Conservation (phyloP, 1,140 invertebrate genomes). For the Lasioglossum baleicum region DNA sequence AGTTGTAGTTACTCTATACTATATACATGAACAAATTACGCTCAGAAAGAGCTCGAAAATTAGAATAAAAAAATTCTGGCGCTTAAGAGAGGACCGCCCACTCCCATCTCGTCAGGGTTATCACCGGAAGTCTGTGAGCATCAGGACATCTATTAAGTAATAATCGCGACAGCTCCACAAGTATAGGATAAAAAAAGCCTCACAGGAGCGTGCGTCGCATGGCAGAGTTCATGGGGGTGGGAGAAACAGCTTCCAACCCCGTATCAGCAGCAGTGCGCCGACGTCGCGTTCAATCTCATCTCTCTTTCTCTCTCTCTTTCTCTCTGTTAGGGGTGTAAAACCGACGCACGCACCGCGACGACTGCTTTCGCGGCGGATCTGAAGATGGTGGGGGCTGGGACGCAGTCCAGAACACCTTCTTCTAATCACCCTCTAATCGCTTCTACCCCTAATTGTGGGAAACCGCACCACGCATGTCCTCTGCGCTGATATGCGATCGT, state of each 20-base stretch:
- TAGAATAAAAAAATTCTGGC: too few species aligned
- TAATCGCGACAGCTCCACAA: conserved; percentile 18
- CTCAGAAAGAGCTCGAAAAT: too few species aligned
- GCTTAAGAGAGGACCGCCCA: background rate
- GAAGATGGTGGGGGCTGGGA: background rate
- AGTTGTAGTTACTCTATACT: too few species aligned
- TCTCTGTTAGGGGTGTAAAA: conserved; percentile 28
- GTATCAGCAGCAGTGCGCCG: conserved; percentile 7
- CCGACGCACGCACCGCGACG: background rate
- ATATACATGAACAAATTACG: too few species aligned
- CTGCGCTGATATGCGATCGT: background rate
- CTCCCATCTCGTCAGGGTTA: background rate
- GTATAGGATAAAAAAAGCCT: background rate
- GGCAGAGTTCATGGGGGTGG: background rate
- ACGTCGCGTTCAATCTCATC: conserved; percentile 19
- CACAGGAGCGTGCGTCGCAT: conserved; percentile 11
- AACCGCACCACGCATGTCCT: conserved; percentile 6
- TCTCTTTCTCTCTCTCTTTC: background rate
- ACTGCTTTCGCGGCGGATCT: background rate
- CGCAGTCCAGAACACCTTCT: conserved; percentile 37
- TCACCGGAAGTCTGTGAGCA: conserved; percentile 24
- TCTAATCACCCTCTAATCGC: conserved; percentile 39
- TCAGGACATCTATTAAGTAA: conserved; percentile 10
- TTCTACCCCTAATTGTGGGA: conserved; percentile 10
- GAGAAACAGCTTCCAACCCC: background rate